Evolutionary conservation across 2,888 invertebrate genomes (phyloP).

Genomic region (Oligia fasciuncula): DNA sequence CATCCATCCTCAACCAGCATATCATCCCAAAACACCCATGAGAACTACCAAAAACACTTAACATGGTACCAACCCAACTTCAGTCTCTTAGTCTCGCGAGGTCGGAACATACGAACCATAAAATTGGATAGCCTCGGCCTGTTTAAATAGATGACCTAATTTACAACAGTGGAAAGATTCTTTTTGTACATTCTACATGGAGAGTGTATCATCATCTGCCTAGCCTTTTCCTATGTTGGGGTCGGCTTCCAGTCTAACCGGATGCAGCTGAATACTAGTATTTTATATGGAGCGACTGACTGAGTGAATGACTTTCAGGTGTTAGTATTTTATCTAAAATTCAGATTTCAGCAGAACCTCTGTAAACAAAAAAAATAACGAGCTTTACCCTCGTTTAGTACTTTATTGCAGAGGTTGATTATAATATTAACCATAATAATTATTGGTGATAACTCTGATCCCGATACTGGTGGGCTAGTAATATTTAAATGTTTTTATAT

Average conservation of each 20-base stretch:
- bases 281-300: too few relatives aligned
- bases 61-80: conserved; percentile 41
- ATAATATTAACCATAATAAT: background rate
- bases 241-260: too few relatives aligned
- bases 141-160: conserved; percentile 78
- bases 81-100: conserved; percentile 63
- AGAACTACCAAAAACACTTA: conserved; percentile 21
- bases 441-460: background rate
- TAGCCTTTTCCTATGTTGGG: too few relatives aligned
- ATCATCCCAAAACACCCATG: conserved; percentile 2
- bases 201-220: conserved; percentile 7
- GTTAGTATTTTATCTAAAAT: background rate
- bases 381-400: background rate
- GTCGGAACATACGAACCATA: conserved; percentile 67
- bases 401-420: background rate
- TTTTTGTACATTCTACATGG: conserved; percentile 25
- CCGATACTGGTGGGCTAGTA: too few relatives aligned
- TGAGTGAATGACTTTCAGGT: too few relatives aligned
- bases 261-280: too few relatives aligned
- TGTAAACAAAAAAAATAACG: background rate
- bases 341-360: background rate
- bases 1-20: background rate
- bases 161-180: conserved; percentile 56
- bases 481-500: too few relatives aligned
- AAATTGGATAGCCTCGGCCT: conserved; percentile 77